phyloP scores from a whole-genome alignment of 2,888 invertebrate species.

The Selenia dentaria region DNA sequence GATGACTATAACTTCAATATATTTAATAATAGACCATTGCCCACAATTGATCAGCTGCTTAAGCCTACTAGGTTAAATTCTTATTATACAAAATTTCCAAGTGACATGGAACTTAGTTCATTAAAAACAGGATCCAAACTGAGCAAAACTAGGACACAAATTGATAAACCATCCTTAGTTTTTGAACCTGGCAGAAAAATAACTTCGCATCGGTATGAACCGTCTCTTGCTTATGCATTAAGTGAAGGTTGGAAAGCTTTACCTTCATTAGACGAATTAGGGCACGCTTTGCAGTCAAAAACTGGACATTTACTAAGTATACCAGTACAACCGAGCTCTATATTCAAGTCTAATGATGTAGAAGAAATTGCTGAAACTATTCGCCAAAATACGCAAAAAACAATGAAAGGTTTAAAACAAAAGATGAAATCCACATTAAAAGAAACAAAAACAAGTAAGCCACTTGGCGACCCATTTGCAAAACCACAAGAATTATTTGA shows the following conservation, averaged over 20 bases:
- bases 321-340: slow-evolving; percentile 36
- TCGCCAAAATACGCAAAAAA: slow-evolving; percentile 48
- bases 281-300: slow-evolving; percentile 24
- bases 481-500: slow-evolving; percentile 53
- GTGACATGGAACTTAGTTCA: slow-evolving; percentile 49
- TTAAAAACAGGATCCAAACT: slow-evolving; percentile 48
- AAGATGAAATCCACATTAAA: slow-evolving; percentile 47
- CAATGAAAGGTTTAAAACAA: slow-evolving; percentile 51
- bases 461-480: slow-evolving; percentile 37
- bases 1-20: slow-evolving; percentile 49
- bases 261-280: slow-evolving; percentile 41
- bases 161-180: slow-evolving; percentile 42
- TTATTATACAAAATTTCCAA: slow-evolving; percentile 53
- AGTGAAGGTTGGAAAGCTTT: slow-evolving; percentile 26
- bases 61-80: slow-evolving; percentile 41
- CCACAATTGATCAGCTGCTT: slow-evolving; percentile 18
- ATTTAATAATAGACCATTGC: slow-evolving; percentile 39
- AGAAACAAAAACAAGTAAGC: slow-evolving; percentile 30
- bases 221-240: too few relatives aligned
- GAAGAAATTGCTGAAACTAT: slow-evolving; percentile 45
- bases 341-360: slow-evolving; percentile 16
- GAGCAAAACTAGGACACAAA: slow-evolving; percentile 35
- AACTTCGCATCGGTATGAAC: too few relatives aligned
- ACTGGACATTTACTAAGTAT: slow-evolving; percentile 35
- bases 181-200: slow-evolving; percentile 35